Percentiles rank a stretch among this genome's conserved stretches.
phyloP scores from a whole-genome alignment of 2,113 vertebrate genomes.

The Sinocyclocheilus maitianheensis region DNA sequence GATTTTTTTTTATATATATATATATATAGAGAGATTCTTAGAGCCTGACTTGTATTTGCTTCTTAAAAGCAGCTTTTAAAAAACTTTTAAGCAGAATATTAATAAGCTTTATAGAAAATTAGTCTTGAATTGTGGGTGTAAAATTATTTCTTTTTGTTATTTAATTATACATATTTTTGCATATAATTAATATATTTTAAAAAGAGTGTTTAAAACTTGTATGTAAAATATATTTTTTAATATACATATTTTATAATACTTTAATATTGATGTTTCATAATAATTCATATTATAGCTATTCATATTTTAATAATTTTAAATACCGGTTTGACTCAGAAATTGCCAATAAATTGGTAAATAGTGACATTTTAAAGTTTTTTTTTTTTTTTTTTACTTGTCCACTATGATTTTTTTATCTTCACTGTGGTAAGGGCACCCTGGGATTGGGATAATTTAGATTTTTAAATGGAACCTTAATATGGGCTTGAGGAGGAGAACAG shows the following conservation, averaged over 20 bases:
- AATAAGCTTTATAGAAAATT: background rate
- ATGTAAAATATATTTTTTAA: background rate
- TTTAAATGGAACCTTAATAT: conserved; percentile 34
- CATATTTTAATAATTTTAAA: too few species aligned
- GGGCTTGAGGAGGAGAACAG: conserved; percentile 26
- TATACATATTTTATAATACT: background rate
- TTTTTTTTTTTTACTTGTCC: too few species aligned
- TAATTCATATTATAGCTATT: background rate
- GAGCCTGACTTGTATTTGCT: conserved; percentile 3
- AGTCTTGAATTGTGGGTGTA: background rate
- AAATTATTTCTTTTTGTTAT: background rate
- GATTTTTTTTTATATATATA: background rate
- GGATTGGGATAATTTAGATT: conserved; percentile 19
- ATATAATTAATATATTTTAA: background rate
- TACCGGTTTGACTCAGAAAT: too few species aligned
- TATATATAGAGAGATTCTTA: background rate
- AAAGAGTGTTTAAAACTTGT: background rate
- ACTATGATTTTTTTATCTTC: background rate
- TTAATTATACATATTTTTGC: background rate
- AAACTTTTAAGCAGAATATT: background rate
- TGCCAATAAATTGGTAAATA: too few species aligned
- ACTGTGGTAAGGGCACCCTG: background rate
- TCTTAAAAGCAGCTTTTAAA: background rate
- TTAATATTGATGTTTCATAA: background rate
- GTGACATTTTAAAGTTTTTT: too few species aligned